Evolutionary conservation across 2,888 invertebrate genomes (phyloP).

Genomic region (Eupithecia subfuscata): DNA sequence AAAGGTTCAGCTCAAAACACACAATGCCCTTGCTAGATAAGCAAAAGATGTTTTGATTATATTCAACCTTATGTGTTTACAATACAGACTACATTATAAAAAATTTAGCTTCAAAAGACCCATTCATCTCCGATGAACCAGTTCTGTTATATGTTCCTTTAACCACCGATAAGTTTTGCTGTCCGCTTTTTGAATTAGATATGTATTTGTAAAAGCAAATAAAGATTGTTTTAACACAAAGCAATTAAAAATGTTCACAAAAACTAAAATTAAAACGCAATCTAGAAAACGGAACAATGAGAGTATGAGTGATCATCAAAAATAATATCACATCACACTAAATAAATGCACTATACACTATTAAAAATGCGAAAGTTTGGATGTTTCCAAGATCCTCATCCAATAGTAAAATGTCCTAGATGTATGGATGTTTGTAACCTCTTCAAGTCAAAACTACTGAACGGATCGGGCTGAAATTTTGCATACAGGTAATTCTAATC

Average conservation of each 20-base stretch:
- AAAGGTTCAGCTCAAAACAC: neutral
- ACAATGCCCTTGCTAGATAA: neutral
- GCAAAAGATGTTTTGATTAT: neutral
- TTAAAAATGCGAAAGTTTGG: no score
- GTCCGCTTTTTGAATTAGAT: neutral
- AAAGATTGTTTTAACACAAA: neutral
- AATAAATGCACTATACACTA: no score
- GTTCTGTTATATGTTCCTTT: constrained; percentile 17
- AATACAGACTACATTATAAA: constrained; percentile 7
- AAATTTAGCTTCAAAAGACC: neutral
- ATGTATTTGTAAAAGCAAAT: neutral
- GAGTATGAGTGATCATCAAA: no score
- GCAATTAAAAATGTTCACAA: neutral
- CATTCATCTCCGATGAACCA: constrained; percentile 5
- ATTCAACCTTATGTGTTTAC: constrained; percentile 14
- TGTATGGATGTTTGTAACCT: no score
- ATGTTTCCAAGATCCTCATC: no score
- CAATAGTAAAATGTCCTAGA: no score
- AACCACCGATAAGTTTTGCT: constrained; percentile 14
- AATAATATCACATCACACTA: no score
- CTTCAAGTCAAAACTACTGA: no score
- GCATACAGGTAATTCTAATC: no score
- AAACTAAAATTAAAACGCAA: no score
- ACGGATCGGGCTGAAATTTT: no score
- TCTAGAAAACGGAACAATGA: no score